These are phyloP conservation scores for Philaethria dido DNA, from an alignment of 2,888 invertebrate genomes.

Conservation along the genomic window DNA sequence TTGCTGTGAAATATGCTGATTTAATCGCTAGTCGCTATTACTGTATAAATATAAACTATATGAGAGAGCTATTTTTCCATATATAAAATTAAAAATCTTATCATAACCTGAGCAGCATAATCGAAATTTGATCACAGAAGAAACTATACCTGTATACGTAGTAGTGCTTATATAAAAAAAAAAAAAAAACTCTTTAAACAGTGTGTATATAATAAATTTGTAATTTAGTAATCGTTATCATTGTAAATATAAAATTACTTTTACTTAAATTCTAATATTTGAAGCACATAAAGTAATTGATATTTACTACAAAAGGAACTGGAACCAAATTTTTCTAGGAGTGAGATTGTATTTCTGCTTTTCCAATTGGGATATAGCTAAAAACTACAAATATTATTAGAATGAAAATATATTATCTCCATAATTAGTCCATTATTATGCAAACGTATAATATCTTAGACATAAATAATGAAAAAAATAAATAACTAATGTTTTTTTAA, in stretches of 20 bases:
- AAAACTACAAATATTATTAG: no score
- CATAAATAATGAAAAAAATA: no score
- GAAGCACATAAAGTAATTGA: background rate
- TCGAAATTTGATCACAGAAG: conserved; percentile 6
- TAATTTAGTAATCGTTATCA: no score
- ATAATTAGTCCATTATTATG: no score
- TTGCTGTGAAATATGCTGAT: conserved; percentile 11
- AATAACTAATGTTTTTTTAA: no score
- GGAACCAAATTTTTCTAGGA: no score
- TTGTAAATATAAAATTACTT: background rate
- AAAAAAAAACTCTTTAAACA: background rate
- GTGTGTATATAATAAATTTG: no score
- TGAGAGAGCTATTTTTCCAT: background rate
- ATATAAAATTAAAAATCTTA: conserved; percentile 9
- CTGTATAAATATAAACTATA: conserved; percentile 6
- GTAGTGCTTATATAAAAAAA: background rate
- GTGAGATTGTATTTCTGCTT: no score
- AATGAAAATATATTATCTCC: no score
- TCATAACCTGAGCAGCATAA: background rate
- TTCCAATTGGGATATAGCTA: no score
- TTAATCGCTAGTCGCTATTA: background rate
- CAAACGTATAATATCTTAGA: no score
- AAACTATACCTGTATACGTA: background rate
- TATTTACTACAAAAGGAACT: background rate
- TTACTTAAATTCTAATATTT: background rate